Evolutionary conservation across 1,140 invertebrate genomes (phyloP).

Genomic region (Brachionus paranguensis): DNA sequence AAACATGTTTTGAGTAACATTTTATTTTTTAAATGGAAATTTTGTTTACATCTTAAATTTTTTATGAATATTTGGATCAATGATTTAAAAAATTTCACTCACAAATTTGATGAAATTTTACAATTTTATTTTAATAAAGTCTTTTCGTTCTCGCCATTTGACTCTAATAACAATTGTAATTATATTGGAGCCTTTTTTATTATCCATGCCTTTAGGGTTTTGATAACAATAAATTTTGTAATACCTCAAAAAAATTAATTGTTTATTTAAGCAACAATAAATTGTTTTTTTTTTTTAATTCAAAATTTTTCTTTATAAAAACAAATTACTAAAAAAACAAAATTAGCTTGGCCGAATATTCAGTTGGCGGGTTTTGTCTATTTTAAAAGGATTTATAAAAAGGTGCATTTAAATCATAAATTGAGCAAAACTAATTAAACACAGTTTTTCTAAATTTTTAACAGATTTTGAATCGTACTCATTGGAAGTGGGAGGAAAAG

Average conservation of each 20-base stretch:
- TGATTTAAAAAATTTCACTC: too few relatives aligned
- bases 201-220: too few relatives aligned
- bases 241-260: background rate
- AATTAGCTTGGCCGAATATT: background rate
- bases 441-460: background rate
- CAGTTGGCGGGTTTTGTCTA: background rate
- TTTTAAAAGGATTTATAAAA: background rate
- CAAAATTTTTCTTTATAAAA: background rate
- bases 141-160: too few relatives aligned
- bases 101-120: too few relatives aligned
- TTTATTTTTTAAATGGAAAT: background rate
- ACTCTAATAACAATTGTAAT: too few relatives aligned
- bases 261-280: background rate
- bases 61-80: too few relatives aligned
- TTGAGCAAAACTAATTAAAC: background rate
- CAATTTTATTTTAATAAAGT: too few relatives aligned
- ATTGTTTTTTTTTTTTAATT: background rate
- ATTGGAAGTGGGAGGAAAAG: background rate
- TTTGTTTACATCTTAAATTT: background rate
- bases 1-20: background rate
- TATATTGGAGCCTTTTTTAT: too few relatives aligned
- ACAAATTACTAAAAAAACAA: background rate
- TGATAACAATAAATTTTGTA: too few relatives aligned
- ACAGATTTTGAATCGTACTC: background rate
- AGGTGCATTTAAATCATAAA: background rate